phyloP scores from a whole-genome alignment of 2,797 vertebrate genomes.

The Florisuga fusca region DNA sequence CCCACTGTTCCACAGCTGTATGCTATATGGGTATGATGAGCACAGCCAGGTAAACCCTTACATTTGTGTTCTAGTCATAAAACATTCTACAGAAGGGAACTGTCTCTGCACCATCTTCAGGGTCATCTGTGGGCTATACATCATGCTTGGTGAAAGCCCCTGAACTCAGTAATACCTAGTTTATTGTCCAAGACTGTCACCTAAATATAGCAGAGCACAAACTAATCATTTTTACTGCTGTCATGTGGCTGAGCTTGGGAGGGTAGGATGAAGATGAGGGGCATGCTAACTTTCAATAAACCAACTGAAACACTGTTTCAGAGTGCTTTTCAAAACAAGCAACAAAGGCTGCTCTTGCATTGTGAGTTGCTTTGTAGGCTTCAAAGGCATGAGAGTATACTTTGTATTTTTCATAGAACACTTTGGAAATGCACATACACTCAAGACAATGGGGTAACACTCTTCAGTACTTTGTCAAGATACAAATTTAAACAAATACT shows the following conservation, averaged over 20 bases:
- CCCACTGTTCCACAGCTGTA: background rate
- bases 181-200: slow-evolving; percentile 40
- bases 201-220: slow-evolving; percentile 45
- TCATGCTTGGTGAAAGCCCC: background rate
- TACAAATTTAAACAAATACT: background rate
- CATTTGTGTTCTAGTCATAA: background rate
- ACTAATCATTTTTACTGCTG: slow-evolving; percentile 51
- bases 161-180: slow-evolving; percentile 16
- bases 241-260: background rate
- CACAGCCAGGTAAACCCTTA: background rate
- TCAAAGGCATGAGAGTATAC: background rate
- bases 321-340: background rate
- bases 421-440: background rate
- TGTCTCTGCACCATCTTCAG: background rate
- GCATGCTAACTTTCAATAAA: slow-evolving; percentile 3
- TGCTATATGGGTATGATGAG: fast-evolving
- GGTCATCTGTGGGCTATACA: slow-evolving; percentile 15
- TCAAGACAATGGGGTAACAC: background rate
- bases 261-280: background rate
- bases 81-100: background rate
- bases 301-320: background rate
- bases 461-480: background rate
- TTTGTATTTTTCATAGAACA: background rate
- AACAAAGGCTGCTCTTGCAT: background rate
- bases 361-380: background rate